phyloP scores from a whole-genome alignment of 2,797 vertebrate species.

The Molothrus aeneus region DNA sequence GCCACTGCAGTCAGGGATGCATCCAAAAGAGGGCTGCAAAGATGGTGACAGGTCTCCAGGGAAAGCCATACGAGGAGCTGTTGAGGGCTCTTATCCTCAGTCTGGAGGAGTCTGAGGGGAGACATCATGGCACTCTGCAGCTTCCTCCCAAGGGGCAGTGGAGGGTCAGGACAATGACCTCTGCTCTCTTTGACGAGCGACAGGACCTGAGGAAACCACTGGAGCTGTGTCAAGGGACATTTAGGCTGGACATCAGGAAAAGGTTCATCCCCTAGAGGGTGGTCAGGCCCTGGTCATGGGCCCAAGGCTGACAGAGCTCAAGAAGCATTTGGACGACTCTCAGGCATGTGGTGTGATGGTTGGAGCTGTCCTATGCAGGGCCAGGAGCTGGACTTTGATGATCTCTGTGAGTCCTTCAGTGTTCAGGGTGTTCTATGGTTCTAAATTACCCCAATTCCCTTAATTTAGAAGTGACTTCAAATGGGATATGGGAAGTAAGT shows the following conservation, averaged over 20 bases:
- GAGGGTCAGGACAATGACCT: neutral
- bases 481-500: neutral
- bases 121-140: neutral
- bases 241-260: neutral
- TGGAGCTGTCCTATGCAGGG: neutral
- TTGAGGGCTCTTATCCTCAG: neutral
- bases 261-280: neutral
- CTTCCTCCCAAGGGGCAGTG: neutral
- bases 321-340: accelerated
- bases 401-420: neutral
- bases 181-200: neutral
- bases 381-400: neutral
- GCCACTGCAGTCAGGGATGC: no score
- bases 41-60: neutral
- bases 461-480: neutral
- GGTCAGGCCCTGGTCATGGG: no score
- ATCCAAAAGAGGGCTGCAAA: neutral
- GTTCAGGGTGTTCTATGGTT: neutral
- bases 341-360: neutral
- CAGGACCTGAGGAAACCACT: neutral
- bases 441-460: neutral
- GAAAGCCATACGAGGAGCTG: neutral
- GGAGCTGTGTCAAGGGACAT: neutral
- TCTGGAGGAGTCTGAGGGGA: neutral
- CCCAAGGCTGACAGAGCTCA: neutral